Conservation (phyloP, 2,113 vertebrate species). For the sheep (Ovis aries) region ARS-UI_Ramb_v3.0 NC_056061.1:39774001-39774500, state of each 20-base stretch:
- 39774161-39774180: not conserved
- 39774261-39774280: not conserved
- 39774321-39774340: not conserved
- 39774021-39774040: not conserved
- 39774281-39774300: slow-evolving; percentile 3
- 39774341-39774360: not conserved
- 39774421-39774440: not conserved
- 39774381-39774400: not conserved
- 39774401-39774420: not conserved
- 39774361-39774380: not conserved
- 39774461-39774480: not conserved
- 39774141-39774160: not conserved
- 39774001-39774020: not conserved
- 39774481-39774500: not conserved
- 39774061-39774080: not conserved
- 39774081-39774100: not conserved
- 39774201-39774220: not conserved
- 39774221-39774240: slow-evolving; percentile 21
- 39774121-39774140: not conserved
- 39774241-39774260: slow-evolving; percentile 20
- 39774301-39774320: not conserved
- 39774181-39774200: slow-evolving; percentile 33
- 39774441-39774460: not conserved
- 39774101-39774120: not conserved
- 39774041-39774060: not conserved